Evolutionary conservation across 2,797 vertebrate genomes (phyloP).

Genomic region (Eulemur mongoz): DNA sequence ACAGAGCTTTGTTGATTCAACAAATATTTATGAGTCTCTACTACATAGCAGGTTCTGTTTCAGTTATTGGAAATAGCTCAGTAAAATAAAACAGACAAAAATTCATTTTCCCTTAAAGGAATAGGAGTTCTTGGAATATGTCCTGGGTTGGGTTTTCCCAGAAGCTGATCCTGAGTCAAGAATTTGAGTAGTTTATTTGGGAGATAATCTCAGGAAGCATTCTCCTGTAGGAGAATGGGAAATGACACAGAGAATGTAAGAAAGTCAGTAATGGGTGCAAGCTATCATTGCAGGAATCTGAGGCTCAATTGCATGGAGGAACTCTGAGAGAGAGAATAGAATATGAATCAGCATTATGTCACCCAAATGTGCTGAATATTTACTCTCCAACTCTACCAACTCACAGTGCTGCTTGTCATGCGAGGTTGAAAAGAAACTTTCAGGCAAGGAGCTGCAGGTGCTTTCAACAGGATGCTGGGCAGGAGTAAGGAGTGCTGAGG

Average conservation of each 20-base stretch:
- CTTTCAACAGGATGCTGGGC: not conserved
- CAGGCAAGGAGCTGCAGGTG: not conserved
- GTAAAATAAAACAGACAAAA: not conserved
- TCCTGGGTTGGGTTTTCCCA: not conserved
- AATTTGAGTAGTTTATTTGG: not conserved
- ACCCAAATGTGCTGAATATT: not conserved
- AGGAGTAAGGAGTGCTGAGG: not conserved
- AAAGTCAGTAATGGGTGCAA: not conserved
- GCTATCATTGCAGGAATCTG: not conserved
- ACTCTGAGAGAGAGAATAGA: not conserved
- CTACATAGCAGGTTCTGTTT: not conserved
- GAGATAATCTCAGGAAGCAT: not conserved
- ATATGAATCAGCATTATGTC: not conserved
- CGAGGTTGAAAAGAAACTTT: not conserved
- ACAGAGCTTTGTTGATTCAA: not conserved
- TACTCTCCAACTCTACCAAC: not conserved
- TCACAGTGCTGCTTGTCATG: not conserved
- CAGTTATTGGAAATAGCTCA: not conserved
- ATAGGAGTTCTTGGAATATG: not conserved
- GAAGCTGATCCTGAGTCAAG: not conserved
- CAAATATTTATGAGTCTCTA: not conserved
- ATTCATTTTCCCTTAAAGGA: not conserved
- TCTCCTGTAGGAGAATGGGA: not conserved
- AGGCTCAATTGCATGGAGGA: not conserved
- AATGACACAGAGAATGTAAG: not conserved